Percentiles rank a stretch among this genome's conserved stretches.
phyloP scores from a whole-genome alignment of 2,888 invertebrate species.

The Eupithecia inturbata region DNA sequence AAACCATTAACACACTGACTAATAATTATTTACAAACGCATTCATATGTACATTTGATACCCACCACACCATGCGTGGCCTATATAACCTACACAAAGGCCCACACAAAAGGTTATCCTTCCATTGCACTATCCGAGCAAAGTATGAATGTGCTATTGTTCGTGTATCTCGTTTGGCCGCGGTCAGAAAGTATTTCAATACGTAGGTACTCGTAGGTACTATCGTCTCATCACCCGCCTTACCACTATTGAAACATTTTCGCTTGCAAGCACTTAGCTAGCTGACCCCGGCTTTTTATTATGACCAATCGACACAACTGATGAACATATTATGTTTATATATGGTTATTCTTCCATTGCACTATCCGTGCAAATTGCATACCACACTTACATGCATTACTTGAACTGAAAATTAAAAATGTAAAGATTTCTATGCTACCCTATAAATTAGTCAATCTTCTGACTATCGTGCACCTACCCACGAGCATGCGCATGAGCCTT shows the following conservation, averaged over 20 bases:
- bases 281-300: no score
- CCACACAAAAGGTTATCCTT: constrained; percentile 27
- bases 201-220: background rate
- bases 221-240: no score
- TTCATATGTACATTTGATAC: background rate
- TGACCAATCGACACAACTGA: no score
- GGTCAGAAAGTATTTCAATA: constrained; percentile 67
- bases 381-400: no score
- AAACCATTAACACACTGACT: background rate
- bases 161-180: constrained; percentile 47
- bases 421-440: no score
- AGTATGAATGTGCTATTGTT: constrained; percentile 32
- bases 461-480: no score
- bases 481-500: no score
- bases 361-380: constrained; percentile 12
- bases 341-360: constrained; percentile 19
- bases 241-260: no score
- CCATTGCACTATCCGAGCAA: constrained; percentile 19
- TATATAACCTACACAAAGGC: constrained; percentile 15
- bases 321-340: no score
- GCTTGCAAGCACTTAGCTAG: no score
- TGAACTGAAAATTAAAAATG: no score
- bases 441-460: no score
- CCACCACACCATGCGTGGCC: background rate
- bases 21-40: background rate